phyloP scores from a whole-genome alignment of 1,140 invertebrate genomes.

The Drosophila gunungcola region DNA sequence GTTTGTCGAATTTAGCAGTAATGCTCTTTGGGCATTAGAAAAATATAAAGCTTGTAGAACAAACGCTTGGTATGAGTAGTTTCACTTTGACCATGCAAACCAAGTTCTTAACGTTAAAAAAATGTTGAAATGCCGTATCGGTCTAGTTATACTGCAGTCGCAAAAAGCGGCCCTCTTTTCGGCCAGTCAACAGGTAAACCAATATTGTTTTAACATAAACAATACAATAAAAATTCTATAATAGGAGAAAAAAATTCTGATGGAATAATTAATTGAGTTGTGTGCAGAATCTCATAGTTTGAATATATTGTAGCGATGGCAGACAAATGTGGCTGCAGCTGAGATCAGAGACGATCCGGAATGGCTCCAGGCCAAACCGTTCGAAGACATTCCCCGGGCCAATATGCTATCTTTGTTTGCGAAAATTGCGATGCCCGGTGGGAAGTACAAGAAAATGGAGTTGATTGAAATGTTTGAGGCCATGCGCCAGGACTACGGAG shows the following conservation, averaged over 20 bases:
- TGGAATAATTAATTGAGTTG: no score
- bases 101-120: conserved; percentile 10
- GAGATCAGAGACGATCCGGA: conserved; percentile 19
- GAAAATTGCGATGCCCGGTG: conserved; percentile 42
- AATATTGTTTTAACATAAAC: not conserved
- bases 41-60: not conserved
- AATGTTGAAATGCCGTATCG: conserved; percentile 22
- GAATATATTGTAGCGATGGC: conserved; percentile 38
- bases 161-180: conserved; percentile 8
- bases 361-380: conserved; percentile 59
- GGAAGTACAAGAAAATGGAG: conserved; percentile 48
- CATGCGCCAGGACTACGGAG: conserved; percentile 43
- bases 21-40: not conserved
- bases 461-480: conserved; percentile 29
- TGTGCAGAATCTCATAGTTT: not conserved
- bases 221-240: not conserved
- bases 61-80: not conserved
- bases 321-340: conserved; percentile 31
- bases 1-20: conserved; percentile 8
- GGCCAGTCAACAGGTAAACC: conserved; percentile 23
- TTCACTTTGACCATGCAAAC: conserved; percentile 1
- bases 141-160: conserved; percentile 12
- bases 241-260: no score
- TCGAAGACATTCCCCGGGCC: conserved; percentile 52
- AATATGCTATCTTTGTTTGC: conserved; percentile 16